Percentiles rank a stretch among this genome's conserved stretches.
These are phyloP conservation scores for Protobothrops flavoviridis DNA, from an alignment of 2,113 vertebrate genomes.

Conservation along the genomic window DNA sequence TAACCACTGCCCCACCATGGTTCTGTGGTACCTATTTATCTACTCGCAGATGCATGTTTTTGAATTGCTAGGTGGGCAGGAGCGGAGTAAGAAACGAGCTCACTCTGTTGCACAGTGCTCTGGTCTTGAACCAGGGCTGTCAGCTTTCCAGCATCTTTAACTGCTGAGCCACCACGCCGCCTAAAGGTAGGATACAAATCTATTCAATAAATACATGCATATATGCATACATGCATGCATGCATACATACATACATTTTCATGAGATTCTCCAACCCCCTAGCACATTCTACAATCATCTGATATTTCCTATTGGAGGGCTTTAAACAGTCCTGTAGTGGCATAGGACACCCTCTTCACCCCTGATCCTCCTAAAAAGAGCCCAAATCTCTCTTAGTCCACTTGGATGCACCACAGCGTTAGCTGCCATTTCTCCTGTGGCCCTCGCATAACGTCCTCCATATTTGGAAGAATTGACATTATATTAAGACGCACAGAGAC, in stretches of 20 bases:
- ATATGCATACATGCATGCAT: too few relatives aligned
- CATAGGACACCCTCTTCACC: not conserved
- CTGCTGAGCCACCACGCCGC: not conserved
- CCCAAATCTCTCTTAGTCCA: not conserved
- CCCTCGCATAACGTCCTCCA: not conserved
- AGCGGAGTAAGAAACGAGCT: not conserved
- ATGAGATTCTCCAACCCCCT: not conserved
- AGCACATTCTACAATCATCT: not conserved
- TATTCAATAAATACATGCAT: not conserved
- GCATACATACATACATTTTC: not conserved
- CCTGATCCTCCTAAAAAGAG: not conserved
- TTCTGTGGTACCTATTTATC: not conserved
- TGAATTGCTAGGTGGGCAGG: not conserved
- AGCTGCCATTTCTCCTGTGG: not conserved
- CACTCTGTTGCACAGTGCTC: not conserved
- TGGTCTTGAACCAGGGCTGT: not conserved
- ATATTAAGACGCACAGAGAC: not conserved
- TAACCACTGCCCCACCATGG: accelerated
- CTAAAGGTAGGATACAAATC: not conserved
- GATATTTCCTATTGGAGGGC: not conserved
- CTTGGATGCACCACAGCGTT: not conserved
- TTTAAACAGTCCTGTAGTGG: not conserved
- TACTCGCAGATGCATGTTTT: not conserved
- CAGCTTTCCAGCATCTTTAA: not conserved
- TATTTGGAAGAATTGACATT: not conserved